Conservation (phyloP, 2,113 vertebrate species). For the Capreolus pygargus region DNA sequence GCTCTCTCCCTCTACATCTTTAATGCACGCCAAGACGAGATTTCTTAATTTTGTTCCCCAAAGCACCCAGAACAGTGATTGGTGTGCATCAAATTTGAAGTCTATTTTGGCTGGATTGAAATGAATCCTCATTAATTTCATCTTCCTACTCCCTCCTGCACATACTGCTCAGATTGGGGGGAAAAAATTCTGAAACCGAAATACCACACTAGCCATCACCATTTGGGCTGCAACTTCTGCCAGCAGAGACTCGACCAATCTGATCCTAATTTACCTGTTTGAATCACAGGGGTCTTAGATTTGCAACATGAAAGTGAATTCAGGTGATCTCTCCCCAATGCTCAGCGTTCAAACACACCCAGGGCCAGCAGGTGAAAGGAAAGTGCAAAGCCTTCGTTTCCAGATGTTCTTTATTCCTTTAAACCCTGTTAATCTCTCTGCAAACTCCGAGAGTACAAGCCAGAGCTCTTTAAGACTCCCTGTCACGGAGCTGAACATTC, state of each 20-base stretch:
- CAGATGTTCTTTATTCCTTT: slow-evolving; percentile 27
- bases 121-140: neutral
- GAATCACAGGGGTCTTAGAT: neutral
- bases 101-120: neutral
- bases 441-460: neutral
- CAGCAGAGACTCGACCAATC: neutral
- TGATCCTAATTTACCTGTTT: neutral
- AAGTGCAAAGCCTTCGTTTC: neutral
- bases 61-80: neutral
- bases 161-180: neutral
- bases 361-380: neutral
- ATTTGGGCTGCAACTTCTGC: neutral
- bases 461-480: slow-evolving; percentile 28
- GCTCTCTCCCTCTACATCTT: neutral
- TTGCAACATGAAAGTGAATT: neutral
- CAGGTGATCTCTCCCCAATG: neutral
- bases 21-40: neutral
- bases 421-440: slow-evolving; percentile 25
- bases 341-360: neutral
- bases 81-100: neutral
- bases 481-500: neutral
- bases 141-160: neutral
- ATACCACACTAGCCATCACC: neutral
- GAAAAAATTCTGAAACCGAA: neutral
- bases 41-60: neutral